Evolutionary conservation across 2,797 vertebrate genomes (phyloP), one percentile per base, ranked within the genome.

Genomic region (Pseudocheirus occidentalis): DNA sequence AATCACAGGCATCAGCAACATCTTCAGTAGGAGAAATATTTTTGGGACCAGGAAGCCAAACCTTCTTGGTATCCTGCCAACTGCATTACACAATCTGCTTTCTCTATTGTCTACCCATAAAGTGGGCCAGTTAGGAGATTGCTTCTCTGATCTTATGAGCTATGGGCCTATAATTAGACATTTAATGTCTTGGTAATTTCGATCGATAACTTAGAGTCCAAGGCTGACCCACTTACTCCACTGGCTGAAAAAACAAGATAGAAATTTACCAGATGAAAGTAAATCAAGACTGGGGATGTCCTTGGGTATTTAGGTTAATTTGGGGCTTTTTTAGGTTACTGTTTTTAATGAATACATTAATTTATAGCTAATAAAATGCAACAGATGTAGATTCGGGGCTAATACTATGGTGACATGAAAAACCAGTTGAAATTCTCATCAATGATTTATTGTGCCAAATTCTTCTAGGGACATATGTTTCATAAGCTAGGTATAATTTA

Each of bases 401-500:
- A 94, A 95, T 93, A 28, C 94, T 95, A 34, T 89, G 50, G 94
- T 91, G 81, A 59, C 56, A 40, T 40, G 58, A 93, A 97, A 97
- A 96, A 21, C 4, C 14, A 96, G n/a, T 24, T 94, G 62, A 94
- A 95, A 96, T 92, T 6, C 18, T 59, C 50, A 59, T 94, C 94
- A 95, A 95, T 97, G 90, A 95, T 95, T 96, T 92, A 96, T 18
- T 58, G 55, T 53, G 54, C 92, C 91, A 95, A 97, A 91, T 93
- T 31, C n/a, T 96, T 73, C 58, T 73, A 94, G 53, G 90, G n/a
- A 92, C 21, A 91, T 56, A 53, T 94, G 93, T 94, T 97, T 95
- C 53, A 24, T 95, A 94, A 96, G 73, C 54, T 91, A 29, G 50
- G 31, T 5, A 81, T 95, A 66, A 94, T 93, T 81, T 95, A 87